Evolutionary conservation across 2,113 vertebrate species (phyloP).

Genomic region (Zosterops lateralis): DNA sequence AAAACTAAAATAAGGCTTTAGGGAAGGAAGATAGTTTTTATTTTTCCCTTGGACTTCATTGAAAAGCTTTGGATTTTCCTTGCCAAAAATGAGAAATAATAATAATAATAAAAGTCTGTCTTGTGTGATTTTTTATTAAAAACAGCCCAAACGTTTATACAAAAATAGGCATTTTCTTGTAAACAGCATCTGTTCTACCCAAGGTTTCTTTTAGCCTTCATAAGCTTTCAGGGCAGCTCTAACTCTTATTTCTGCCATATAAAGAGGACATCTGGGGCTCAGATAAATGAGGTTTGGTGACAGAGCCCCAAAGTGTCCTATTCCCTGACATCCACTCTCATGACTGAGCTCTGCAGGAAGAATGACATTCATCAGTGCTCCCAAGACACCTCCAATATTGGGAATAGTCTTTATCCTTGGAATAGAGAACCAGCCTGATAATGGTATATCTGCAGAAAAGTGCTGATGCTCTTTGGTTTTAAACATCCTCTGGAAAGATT

Average conservation of each 20-base stretch:
- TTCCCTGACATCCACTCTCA: not conserved
- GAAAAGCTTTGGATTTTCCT: not conserved
- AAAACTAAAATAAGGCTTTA: not conserved
- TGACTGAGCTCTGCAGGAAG: not conserved
- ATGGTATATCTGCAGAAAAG: not conserved
- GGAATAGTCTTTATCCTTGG: not conserved
- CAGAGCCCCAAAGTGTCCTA: not conserved
- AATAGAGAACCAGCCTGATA: not conserved
- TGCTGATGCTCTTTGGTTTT: not conserved
- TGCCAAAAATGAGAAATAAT: not conserved
- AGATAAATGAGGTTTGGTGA: not conserved
- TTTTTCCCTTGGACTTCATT: not conserved
- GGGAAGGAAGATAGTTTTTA: not conserved
- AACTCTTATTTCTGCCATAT: not conserved
- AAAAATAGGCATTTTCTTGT: not conserved
- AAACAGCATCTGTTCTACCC: not conserved
- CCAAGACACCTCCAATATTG: not conserved
- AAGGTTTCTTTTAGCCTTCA: not conserved
- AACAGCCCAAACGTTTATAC: conserved; percentile 3
- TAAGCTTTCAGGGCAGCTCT: not conserved
- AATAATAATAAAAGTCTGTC: not conserved
- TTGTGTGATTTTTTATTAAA: conserved; percentile 1
- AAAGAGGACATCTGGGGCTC: not conserved
- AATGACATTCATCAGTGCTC: not conserved
- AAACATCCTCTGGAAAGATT: not conserved